Percentiles rank a stretch among this genome's conserved stretches.
phyloP scores from a whole-genome alignment of 2,113 vertebrate genomes.

The Centrocercus urophasianus region DNA sequence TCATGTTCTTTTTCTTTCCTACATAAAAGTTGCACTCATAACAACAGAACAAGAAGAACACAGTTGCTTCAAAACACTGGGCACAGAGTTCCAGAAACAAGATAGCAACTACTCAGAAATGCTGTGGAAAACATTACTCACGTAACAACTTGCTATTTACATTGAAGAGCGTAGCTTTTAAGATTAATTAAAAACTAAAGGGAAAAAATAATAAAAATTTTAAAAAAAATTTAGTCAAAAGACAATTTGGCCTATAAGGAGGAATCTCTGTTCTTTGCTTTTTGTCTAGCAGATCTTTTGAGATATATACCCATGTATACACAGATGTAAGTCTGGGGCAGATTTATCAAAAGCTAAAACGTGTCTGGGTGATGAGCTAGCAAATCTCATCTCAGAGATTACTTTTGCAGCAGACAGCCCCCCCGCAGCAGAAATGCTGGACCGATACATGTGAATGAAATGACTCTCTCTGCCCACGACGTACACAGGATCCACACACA shows the following conservation, averaged over 20 bases:
- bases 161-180: background rate
- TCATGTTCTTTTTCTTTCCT: background rate
- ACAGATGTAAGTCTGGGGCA: constrained; percentile 18
- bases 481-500: background rate
- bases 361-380: background rate
- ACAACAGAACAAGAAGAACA: constrained; percentile 29
- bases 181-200: constrained; percentile 13
- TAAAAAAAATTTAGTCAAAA: rapidly evolving
- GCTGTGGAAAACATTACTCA: constrained; percentile 46
- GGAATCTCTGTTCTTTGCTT: constrained; percentile 12
- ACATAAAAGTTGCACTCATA: constrained; percentile 23
- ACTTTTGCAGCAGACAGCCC: background rate
- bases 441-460: background rate
- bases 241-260: background rate
- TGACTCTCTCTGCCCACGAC: background rate
- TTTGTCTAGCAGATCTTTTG: constrained; percentile 17
- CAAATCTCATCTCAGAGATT: constrained; percentile 17
- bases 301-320: background rate
- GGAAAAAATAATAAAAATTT: background rate
- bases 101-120: constrained; percentile 54
- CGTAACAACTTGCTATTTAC: constrained; percentile 53
- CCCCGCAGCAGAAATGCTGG: background rate
- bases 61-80: constrained; percentile 29
- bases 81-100: constrained; percentile 44
- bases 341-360: constrained; percentile 24